Evolutionary conservation across 2,797 vertebrate species (phyloP).

Genomic region (Oreochromis mossambicus): DNA sequence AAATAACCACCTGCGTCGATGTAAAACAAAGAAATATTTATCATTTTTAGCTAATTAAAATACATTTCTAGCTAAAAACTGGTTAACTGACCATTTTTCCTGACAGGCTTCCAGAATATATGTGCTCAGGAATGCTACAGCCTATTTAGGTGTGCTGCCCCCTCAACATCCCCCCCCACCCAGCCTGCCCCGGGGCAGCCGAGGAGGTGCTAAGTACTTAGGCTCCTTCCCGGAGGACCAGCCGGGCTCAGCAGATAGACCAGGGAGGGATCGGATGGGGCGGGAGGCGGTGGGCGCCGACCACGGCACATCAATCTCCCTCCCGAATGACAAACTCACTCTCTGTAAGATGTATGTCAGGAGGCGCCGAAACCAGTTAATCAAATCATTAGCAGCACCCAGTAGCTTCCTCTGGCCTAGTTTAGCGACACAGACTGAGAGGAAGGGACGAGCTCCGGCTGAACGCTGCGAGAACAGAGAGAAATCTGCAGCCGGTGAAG

Average conservation of each 20-base stretch:
- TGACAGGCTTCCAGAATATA: background rate
- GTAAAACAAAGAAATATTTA: background rate
- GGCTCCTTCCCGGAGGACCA: constrained; percentile 36
- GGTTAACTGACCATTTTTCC: background rate
- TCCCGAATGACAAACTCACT: constrained; percentile 67
- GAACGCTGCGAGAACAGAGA: background rate
- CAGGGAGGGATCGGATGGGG: background rate
- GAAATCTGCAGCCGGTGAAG: background rate
- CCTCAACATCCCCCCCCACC: background rate
- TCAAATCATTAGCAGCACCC: constrained; percentile 71
- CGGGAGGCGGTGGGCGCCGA: constrained; percentile 16
- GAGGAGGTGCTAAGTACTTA: constrained; percentile 53
- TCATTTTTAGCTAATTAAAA: background rate
- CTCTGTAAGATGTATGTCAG: constrained; percentile 74
- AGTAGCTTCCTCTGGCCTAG: constrained; percentile 56
- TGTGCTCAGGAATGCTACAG: background rate
- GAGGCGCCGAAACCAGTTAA: constrained; percentile 68
- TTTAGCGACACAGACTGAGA: constrained; percentile 39
- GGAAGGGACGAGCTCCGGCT: background rate
- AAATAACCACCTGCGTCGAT: background rate
- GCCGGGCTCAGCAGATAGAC: constrained; percentile 66
- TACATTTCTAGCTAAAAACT: background rate
- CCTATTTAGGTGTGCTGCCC: constrained; percentile 1
- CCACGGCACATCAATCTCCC: constrained; percentile 66
- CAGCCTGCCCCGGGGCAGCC: constrained; percentile 11